Evolutionary conservation across 2,113 vertebrate species (phyloP), one percentile per base, ranked within the genome.

Genomic region (Fukomys damarensis): DNA sequence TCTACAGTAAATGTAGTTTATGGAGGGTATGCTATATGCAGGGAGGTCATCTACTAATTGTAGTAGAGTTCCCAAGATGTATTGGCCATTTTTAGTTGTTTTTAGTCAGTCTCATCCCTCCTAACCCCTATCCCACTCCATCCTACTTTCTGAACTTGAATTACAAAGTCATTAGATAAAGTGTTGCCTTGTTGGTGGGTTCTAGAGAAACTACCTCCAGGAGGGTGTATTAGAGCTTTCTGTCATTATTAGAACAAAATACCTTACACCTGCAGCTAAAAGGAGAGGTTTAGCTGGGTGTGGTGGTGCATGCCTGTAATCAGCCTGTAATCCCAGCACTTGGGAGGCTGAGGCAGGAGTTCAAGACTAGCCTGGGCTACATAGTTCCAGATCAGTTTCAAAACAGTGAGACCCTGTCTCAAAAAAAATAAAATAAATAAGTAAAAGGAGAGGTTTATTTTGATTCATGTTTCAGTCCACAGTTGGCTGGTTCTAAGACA

Each of bases 11-110:
- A 92, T 81, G 79, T 10, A 32, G 91, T 63, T 59, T 92, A 16
- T 46, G 26, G 11, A 74, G 56, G n/a, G 7, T 49, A 4, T 84
- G 56, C 88, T 59, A 20, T 61, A 10, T 56, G n/a, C 49, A 88
- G 13, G 32, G 28, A 93, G 24, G 41, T 63, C 79, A 54, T 59
- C 38, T 85, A 30, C 32, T 89, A 89, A 91, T 74, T 94, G 30
- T 61, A 61, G 30, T 41, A 68, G 90, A 82, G 43, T 49, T 96
- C 20, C 63, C n/a, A 56, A 95, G 35, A 82, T 32, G 7, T 49
- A 70, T 20, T 61, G 58, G 28, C 58, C 61, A n/a, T 95, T 86
- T 79, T 65, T 19, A 85, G 91, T 94, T 61, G 93, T 86, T 84
- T 91, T 72, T 58, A 91, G 61, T 83, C 28, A 89, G 63, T 84